Evolutionary conservation across 2,113 vertebrate species (phyloP).

Genomic region (Muntiacus reevesi): DNA sequence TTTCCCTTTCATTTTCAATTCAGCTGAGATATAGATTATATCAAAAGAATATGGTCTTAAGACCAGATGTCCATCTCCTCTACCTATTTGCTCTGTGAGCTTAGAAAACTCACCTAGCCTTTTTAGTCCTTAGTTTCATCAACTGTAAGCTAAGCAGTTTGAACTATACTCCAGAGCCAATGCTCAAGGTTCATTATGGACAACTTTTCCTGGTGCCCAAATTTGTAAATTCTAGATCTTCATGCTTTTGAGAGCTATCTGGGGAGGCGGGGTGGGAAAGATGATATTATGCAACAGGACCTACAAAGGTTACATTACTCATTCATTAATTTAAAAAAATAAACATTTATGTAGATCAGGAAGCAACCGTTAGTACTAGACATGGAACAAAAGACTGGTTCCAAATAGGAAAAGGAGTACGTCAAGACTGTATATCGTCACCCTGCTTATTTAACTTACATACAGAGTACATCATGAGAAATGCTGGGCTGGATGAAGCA

Average conservation of each 20-base stretch:
- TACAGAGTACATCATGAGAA: not conserved
- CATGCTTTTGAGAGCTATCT: not conserved
- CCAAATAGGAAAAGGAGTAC: not conserved
- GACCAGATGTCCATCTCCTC: not conserved
- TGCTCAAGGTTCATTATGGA: not conserved
- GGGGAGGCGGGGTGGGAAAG: fast-evolving
- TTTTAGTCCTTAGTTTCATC: not conserved
- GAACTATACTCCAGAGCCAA: not conserved
- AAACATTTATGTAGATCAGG: not conserved
- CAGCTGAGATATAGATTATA: not conserved
- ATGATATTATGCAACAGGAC: not conserved
- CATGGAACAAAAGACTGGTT: not conserved
- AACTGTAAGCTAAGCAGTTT: not conserved
- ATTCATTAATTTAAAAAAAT: not conserved
- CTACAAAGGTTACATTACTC: not conserved
- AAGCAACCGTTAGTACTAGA: not conserved
- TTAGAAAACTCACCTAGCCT: not conserved
- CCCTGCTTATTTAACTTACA: not conserved
- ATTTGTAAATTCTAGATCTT: not conserved
- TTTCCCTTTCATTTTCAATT: not conserved
- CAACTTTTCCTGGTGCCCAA: not conserved
- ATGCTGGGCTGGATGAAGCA: not conserved
- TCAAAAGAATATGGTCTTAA: not conserved
- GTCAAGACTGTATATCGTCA: not conserved
- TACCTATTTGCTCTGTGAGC: not conserved